Evolutionary conservation across 2,888 invertebrate genomes (phyloP), one percentile per base, ranked within the genome.

Genomic region (Drosophila macrospina): DNA sequence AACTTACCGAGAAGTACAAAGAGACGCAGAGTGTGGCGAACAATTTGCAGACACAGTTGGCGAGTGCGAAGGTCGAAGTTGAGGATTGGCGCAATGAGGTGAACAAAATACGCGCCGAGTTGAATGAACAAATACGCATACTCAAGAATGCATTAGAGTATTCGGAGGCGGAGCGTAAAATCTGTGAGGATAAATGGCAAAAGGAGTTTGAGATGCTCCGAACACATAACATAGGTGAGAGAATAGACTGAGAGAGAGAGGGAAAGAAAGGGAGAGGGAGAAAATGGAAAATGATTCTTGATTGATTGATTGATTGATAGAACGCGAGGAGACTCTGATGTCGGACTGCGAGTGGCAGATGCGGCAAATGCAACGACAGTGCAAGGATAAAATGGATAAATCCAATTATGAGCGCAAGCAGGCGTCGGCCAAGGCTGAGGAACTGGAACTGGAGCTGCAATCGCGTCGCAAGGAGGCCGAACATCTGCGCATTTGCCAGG

Each of bases 271-370:
- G 24, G 20, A 42, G 26, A 37, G 6, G 5, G 7, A 28, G 5
- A 48, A 5, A 16, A 30, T 0, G 16, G 16, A n/a, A n/a, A 30
- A 6, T 50, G 36, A 28, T n/a, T 36, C n/a, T 16, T 8, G 48
- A 26, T 11, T 54, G 41, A 54, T 20, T 41, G 52, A 54, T 54
- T 54, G 54, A 72, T 64, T 32, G 15, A 48, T 42, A 55, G 94
- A 95, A 54, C 93, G 96, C 51, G 96, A 96, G 51, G 96, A 96
- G 84, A 93, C 95, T 63, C 93, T 96, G 86, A 92, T 96, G 77
- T 95, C 95, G 4, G 96, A 97, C 92, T 96, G 96, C 92, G 96
- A 97, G 93, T 97, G 96, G 96, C 96, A 96, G 92, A 93, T 96
- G 90, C 91, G 96, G 37, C 95, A 96, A 90, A 94, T 96, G 81